Percentiles rank a stretch among this genome's conserved stretches.
These are phyloP conservation scores for Macrocentrus cingulum DNA, from an alignment of 1,140 invertebrate species.

Conservation along the genomic window DNA sequence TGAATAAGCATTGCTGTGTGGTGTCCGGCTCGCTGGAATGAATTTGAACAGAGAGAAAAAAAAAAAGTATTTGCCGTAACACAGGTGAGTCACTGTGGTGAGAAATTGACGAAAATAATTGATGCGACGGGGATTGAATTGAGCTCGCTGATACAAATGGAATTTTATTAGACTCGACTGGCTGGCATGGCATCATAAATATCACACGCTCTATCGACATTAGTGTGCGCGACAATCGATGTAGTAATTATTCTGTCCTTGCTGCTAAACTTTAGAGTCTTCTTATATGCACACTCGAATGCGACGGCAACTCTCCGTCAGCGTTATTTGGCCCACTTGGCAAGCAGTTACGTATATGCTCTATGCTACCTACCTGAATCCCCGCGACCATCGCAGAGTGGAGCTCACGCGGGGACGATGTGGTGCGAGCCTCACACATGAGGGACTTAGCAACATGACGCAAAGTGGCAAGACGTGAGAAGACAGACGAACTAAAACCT, in stretches of 20 bases:
- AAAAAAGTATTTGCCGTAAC: too few species aligned
- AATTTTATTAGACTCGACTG: background rate
- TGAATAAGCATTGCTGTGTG: too few species aligned
- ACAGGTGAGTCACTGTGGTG: too few species aligned
- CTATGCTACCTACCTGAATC: conserved; percentile 22
- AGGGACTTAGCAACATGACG: conserved; percentile 21
- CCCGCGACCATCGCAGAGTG: background rate
- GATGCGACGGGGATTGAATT: too few species aligned
- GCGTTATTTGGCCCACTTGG: conserved; percentile 23
- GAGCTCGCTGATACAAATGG: too few species aligned
- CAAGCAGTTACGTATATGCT: conserved; percentile 16
- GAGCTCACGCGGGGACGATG: conserved; percentile 8
- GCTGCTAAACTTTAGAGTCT: conserved; percentile 5
- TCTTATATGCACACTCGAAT: conserved; percentile 1
- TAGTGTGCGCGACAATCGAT: background rate
- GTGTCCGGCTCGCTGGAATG: too few species aligned
- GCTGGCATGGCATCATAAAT: background rate
- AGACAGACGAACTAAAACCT: conserved; percentile 1
- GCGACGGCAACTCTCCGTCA: conserved; percentile 7
- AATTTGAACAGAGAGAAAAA: too few species aligned
- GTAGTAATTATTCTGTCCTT: conserved; percentile 6
- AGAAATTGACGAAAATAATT: too few species aligned
- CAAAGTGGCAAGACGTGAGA: conserved; percentile 24
- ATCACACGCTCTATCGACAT: background rate
- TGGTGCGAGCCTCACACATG: background rate